These are phyloP conservation scores for Nesometra sesokonis DNA, from an alignment of 35 echinoderm and acorn worm genomes.

Conservation along the genomic window DNA sequence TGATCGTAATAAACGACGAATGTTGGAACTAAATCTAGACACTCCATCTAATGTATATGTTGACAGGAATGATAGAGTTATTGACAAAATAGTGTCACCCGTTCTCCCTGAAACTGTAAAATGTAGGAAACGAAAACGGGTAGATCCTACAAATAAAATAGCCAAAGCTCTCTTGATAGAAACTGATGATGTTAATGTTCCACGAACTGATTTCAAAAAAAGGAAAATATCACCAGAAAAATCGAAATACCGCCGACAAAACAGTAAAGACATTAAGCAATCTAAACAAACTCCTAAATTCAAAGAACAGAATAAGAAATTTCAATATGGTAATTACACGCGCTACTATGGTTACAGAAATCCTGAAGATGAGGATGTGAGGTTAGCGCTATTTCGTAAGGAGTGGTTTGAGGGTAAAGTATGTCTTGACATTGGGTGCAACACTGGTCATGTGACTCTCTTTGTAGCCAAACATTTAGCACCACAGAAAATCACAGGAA, in stretches of 20 bases:
- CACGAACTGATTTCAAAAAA: conserved; percentile 11
- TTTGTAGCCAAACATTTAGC: conserved; percentile 58
- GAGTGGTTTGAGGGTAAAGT: conserved; percentile 88
- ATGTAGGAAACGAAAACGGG: conserved; percentile 58
- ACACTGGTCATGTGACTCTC: conserved; percentile 91
- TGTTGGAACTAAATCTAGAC: background rate
- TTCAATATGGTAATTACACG: conserved; percentile 92
- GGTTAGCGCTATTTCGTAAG: conserved; percentile 45
- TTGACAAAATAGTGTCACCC: conserved; percentile 95
- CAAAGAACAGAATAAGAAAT: conserved; percentile 59
- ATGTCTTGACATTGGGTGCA: conserved; percentile 95
- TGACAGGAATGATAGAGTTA: background rate
- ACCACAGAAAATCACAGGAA: conserved; percentile 66
- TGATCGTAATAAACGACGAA: background rate
- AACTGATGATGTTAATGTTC: background rate
- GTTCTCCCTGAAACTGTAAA: conserved; percentile 66
- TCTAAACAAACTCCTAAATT: conserved; percentile 49
- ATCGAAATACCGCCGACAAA: conserved; percentile 22
- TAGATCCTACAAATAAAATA: conserved; percentile 65
- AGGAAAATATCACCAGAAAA: conserved; percentile 36
- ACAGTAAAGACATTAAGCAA: conserved; percentile 13
- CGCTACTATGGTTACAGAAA: conserved; percentile 97
- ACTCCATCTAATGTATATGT: background rate
- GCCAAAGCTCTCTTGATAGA: conserved; percentile 54
- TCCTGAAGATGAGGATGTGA: conserved; percentile 52